phyloP scores from a whole-genome alignment of 2,113 vertebrate genomes.

The Proterorhinus semilunaris region DNA sequence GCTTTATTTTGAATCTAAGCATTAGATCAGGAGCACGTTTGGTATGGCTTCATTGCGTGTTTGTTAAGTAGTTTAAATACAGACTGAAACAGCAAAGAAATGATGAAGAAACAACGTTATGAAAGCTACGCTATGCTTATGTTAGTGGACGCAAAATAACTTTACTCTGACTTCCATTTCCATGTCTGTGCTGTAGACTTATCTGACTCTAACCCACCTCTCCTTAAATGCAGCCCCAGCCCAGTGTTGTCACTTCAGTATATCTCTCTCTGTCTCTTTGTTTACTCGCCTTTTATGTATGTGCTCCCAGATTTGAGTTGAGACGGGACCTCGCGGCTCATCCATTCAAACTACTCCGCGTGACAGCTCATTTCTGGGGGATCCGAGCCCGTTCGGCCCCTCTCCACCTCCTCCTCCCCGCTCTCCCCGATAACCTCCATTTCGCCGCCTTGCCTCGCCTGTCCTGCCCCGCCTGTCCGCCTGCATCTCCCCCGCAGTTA shows the following conservation, averaged over 20 bases:
- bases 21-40: too few species aligned
- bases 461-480: slow-evolving; percentile 5
- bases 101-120: too few species aligned
- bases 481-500: slow-evolving; percentile 48
- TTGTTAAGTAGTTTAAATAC: too few species aligned
- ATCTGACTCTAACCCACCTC: not conserved
- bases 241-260: slow-evolving; percentile 23
- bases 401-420: slow-evolving; percentile 11
- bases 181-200: too few species aligned
- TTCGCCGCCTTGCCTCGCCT: slow-evolving; percentile 5
- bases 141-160: too few species aligned
- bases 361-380: slow-evolving; percentile 53
- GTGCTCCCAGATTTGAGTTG: slow-evolving; percentile 47
- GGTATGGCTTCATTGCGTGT: too few species aligned
- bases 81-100: too few species aligned
- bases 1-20: too few species aligned
- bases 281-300: slow-evolving; percentile 33
- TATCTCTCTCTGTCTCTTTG: slow-evolving; percentile 41
- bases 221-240: slow-evolving; percentile 29
- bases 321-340: slow-evolving; percentile 55
- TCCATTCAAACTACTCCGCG: slow-evolving; percentile 58
- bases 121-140: too few species aligned
- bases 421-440: not conserved
- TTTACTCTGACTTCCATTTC: not conserved
- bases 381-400: slow-evolving; percentile 10